A percentile compares a stretch with the other conserved stretches of the same genome.
These are phyloP conservation scores for Ageneiosus marmoratus DNA, from an alignment of 2,113 vertebrate species.

Conservation along the genomic window DNA sequence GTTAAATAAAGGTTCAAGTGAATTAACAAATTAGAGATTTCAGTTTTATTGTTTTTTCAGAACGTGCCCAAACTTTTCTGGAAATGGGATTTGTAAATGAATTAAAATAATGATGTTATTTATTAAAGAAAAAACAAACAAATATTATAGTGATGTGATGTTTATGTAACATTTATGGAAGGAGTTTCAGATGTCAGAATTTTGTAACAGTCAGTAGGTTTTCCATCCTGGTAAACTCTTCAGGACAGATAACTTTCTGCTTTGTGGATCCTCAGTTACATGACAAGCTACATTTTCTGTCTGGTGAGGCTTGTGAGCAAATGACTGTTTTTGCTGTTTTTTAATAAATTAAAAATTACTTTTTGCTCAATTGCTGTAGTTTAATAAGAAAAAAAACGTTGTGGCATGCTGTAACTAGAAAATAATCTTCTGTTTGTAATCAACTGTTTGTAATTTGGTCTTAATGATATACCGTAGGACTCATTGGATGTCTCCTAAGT, in stretches of 20 bases:
- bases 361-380: too few relatives aligned
- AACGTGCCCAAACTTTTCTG: too few relatives aligned
- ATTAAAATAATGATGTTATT: neutral
- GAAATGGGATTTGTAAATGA: too few relatives aligned
- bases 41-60: too few relatives aligned
- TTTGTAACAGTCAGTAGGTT: neutral
- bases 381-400: too few relatives aligned
- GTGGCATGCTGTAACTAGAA: neutral
- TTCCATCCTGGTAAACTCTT: neutral
- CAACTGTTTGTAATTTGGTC: neutral
- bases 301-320: neutral
- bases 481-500: neutral
- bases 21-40: too few relatives aligned
- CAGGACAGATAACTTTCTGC: neutral
- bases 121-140: neutral
- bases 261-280: neutral
- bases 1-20: too few relatives aligned
- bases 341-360: neutral
- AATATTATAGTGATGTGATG: neutral
- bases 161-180: too few relatives aligned
- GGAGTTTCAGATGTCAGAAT: neutral
- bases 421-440: too few relatives aligned
- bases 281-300: neutral
- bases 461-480: neutral
- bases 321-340: neutral